These are phyloP conservation scores for Pachycephala philippinensis DNA, from an alignment of 2,113 vertebrate genomes.

Conservation along the genomic window DNA sequence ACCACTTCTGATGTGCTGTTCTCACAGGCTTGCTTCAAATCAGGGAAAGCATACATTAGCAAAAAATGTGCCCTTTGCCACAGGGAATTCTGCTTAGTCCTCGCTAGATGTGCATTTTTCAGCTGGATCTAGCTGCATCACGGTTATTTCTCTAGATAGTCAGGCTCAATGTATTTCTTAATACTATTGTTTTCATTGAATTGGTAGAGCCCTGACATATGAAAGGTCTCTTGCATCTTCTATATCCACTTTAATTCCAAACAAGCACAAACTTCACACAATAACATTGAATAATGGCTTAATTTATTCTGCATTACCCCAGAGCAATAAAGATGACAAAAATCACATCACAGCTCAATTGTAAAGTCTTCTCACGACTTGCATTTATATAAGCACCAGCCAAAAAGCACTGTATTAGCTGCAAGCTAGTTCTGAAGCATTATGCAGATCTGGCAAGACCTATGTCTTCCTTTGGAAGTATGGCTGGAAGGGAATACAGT, in stretches of 20 bases:
- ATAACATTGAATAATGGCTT: background rate
- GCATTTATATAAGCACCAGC: background rate
- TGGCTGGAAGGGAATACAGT: background rate
- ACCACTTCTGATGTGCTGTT: background rate
- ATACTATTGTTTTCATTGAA: background rate
- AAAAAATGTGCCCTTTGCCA: background rate
- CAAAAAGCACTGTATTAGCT: background rate
- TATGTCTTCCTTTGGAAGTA: background rate
- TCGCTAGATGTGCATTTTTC: background rate
- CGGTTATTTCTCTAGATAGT: background rate
- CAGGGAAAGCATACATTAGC: background rate
- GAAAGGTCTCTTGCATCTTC: background rate
- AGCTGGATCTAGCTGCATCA: background rate
- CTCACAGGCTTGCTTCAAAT: background rate
- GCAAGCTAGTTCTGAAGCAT: background rate
- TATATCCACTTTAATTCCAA: background rate
- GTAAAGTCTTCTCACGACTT: background rate
- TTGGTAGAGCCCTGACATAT: background rate
- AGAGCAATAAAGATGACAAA: background rate
- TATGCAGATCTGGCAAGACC: background rate
- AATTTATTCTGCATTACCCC: background rate
- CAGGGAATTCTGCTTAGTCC: background rate
- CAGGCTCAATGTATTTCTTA: background rate
- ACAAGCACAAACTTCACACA: background rate
- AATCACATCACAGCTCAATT: background rate